A percentile compares a stretch with the other conserved stretches of the same genome.
These are phyloP conservation scores for Pachyseris speciosa DNA, from an alignment of 64 coral and sea anemone species.

Conservation along the genomic window DNA sequence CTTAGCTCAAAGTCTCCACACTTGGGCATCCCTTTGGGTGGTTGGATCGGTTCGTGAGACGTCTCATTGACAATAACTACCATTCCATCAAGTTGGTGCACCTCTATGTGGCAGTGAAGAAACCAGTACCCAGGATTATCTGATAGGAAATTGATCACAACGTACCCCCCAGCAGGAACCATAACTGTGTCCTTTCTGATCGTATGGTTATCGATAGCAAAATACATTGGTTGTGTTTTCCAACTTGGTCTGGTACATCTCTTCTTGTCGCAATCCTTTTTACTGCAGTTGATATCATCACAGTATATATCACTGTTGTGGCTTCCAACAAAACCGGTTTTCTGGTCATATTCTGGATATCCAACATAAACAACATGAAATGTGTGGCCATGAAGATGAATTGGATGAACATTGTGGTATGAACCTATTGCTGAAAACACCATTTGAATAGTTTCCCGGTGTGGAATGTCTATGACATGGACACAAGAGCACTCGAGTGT, in stretches of 20 bases:
- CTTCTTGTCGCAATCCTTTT: not conserved
- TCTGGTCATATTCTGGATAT: constrained; percentile 45
- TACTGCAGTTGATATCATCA: constrained; percentile 16
- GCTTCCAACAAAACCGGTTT: constrained; percentile 19
- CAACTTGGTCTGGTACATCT: constrained; percentile 48
- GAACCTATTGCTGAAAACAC: constrained; percentile 22
- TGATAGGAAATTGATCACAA: constrained; percentile 53
- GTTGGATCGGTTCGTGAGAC: no score
- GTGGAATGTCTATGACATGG: constrained; percentile 46
- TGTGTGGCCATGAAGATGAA: constrained; percentile 69
- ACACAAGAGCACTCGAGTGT: constrained; percentile 54
- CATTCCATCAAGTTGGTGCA: constrained; percentile 71
- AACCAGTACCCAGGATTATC: constrained; percentile 82
- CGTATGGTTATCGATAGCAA: constrained; percentile 33
- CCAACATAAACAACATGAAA: constrained; percentile 64
- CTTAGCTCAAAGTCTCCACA: no score
- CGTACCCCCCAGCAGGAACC: constrained; percentile 65
- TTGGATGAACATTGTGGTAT: constrained; percentile 12
- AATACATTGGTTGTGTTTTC: not conserved
- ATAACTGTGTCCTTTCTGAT: constrained; percentile 70
- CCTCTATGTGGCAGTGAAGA: constrained; percentile 74
- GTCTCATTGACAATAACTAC: constrained; percentile 56
- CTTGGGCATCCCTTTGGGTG: no score
- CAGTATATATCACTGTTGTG: constrained; percentile 64
- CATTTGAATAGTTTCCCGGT: constrained; percentile 66